phyloP scores from a whole-genome alignment of 2,888 invertebrate genomes.

The Synergus umbraculus region DNA sequence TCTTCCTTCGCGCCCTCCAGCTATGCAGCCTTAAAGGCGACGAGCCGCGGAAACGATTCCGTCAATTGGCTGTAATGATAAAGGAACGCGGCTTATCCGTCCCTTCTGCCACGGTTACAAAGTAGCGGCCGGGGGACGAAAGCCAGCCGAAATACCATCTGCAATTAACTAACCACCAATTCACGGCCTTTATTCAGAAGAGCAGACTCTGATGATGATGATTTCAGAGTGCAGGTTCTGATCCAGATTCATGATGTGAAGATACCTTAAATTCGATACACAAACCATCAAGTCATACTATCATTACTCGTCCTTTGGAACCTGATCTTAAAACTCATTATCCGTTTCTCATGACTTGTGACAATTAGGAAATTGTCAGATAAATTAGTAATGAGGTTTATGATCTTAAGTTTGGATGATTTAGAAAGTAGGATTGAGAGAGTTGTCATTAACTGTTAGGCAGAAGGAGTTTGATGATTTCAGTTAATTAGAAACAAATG shows the following conservation, averaged over 20 bases:
- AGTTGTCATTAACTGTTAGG: too few relatives aligned
- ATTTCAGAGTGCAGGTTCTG: conserved; percentile 1
- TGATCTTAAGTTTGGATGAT: background rate
- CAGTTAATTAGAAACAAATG: background rate
- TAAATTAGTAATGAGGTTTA: background rate
- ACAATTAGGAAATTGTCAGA: background rate
- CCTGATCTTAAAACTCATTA: conserved; percentile 6
- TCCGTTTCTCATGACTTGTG: background rate
- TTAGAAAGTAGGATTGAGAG: too few relatives aligned
- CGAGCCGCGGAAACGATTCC: conserved; percentile 60
- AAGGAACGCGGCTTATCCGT: conserved; percentile 48
- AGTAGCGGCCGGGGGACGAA: conserved; percentile 24
- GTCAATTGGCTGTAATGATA: conserved; percentile 65
- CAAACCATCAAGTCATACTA: conserved; percentile 12
- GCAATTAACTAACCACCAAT: conserved; percentile 54
- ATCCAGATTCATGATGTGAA: background rate
- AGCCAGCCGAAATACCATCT: conserved; percentile 41
- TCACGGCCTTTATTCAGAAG: conserved; percentile 49
- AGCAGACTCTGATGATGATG: conserved; percentile 6
- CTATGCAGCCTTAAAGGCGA: conserved; percentile 44
- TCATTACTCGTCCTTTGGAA: background rate
- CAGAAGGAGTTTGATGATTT: too few relatives aligned
- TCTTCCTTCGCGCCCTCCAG: conserved; percentile 11
- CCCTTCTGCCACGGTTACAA: conserved; percentile 37
- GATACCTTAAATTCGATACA: conserved; percentile 18